Evolutionary conservation across 1,140 invertebrate genomes (phyloP), one percentile per base, ranked within the genome.

Genomic region (Parapsyche elsis): DNA sequence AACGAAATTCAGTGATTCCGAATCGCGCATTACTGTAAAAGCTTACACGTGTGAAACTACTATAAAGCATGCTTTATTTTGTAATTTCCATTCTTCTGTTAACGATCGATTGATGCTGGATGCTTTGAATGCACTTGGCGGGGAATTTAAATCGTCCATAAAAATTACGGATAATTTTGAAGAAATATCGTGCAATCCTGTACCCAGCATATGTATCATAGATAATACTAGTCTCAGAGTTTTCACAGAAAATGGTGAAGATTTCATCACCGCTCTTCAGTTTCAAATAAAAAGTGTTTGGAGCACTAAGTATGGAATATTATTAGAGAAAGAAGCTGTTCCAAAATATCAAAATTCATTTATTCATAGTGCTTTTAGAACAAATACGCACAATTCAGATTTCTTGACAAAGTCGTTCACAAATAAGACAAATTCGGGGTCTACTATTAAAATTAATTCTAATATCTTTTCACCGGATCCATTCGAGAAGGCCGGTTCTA

Each of bases 41-140:
- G 93, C 93, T 64, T 97, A 95, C 85, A 97, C 95, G 4, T 92
- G 94, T 84, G 94, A 96, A 81, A 91, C 92, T 44, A 91, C 93
- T 30, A 94, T 98, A 23, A 92, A 94, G 85, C 94, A 96, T 88
- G 96, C 95, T 1, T 86, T 95, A 5, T 97, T 96, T 91, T 94
- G 92, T 84, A 92, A 90, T 57, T 96, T 94, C 87, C 90, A 92
- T 83, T 88, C 90, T 0, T 87, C 88, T 81, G 91, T 91, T 71
- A 90, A 88, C 81, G 88, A 86, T 86, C 91, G 83, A 83, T 90
- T 88, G 89, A 89, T 87, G 76, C 86, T 89, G 59, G 88, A 89
- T 78, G 89, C 88, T 57, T 81, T 89, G 14, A 88, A 89, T 78
- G 86, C 86, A 21, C 86, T 89, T 83, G 88, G 88, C 44, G 86